A percentile compares a stretch with the other conserved stretches of the same genome.
These are phyloP conservation scores for Rhinogobio ventralis DNA, from an alignment of 2,797 vertebrate species.

Conservation along the genomic window DNA sequence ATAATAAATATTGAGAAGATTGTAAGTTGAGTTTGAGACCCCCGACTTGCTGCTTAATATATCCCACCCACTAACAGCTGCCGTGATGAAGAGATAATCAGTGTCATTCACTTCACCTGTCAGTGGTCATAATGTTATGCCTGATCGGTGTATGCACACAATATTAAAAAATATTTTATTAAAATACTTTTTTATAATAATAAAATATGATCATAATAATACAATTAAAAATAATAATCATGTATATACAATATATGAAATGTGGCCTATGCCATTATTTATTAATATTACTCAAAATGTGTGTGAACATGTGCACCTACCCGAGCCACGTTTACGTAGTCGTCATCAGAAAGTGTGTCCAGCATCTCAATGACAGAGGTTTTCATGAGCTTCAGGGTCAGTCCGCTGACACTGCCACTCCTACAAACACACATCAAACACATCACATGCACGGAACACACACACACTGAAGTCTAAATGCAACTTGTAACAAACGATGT, in stretches of 20 bases:
- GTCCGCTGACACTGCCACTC: constrained; percentile 95
- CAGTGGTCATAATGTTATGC: no score
- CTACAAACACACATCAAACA: constrained; percentile 69
- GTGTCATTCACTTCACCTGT: no score
- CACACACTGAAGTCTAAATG: background rate
- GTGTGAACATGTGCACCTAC: constrained; percentile 77
- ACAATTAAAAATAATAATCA: background rate
- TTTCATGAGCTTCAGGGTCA: constrained; percentile 98
- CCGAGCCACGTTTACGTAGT: constrained; percentile 95
- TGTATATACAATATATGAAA: background rate
- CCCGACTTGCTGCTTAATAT: no score
- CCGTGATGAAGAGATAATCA: no score
- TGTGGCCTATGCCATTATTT: no score
- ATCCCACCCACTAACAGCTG: no score
- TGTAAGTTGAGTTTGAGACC: no score
- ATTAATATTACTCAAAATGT: background rate
- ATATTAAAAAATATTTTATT: background rate
- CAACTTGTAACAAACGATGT: constrained; percentile 16
- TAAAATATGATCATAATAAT: background rate
- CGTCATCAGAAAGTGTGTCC: constrained; percentile 95
- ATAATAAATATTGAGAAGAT: no score
- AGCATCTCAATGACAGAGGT: constrained; percentile 94
- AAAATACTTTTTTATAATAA: background rate
- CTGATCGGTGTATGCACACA: no score
- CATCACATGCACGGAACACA: background rate